A percentile compares a stretch with the other conserved stretches of the same genome.
phyloP scores from a whole-genome alignment of 2,888 invertebrate genomes.

The Acleris sparsana region DNA sequence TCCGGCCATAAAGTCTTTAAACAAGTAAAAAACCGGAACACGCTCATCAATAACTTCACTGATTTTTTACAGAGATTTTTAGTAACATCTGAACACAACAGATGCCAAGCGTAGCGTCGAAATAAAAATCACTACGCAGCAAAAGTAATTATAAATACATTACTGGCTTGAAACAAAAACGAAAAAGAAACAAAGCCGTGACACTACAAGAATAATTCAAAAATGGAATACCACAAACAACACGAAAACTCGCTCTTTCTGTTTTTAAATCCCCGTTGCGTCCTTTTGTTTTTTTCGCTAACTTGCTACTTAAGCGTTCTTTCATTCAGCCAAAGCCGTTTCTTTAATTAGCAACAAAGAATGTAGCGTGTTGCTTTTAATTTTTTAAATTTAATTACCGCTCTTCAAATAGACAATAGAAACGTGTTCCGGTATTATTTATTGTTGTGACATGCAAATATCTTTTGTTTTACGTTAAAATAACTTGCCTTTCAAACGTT shows the following conservation, averaged over 20 bases:
- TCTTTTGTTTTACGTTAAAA: conserved; percentile 10
- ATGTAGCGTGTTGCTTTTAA: conserved; percentile 78
- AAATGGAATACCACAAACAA: conserved; percentile 68
- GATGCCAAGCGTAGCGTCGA: conserved; percentile 51
- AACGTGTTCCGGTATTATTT: conserved; percentile 67
- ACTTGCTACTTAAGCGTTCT: conserved; percentile 80
- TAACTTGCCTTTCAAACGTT: too few species aligned
- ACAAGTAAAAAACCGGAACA: conserved; percentile 58
- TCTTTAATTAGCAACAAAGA: conserved; percentile 81
- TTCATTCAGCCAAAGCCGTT: conserved; percentile 72
- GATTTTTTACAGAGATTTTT: conserved; percentile 60
- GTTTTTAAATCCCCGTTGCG: conserved; percentile 69
- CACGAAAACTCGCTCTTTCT: conserved; percentile 74
- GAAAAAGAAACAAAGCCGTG: conserved; percentile 46
- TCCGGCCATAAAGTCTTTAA: conserved; percentile 53
- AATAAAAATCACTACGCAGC: conserved; percentile 31
- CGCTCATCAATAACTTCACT: conserved; percentile 59
- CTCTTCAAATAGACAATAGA: conserved; percentile 69
- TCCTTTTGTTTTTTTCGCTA: conserved; percentile 65
- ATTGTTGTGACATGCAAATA: conserved; percentile 70
- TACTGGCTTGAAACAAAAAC: conserved; percentile 46
- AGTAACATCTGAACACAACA: conserved; percentile 62
- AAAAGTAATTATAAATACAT: conserved; percentile 36
- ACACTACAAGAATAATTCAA: conserved; percentile 59
- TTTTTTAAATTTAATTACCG: conserved; percentile 79